These are phyloP conservation scores for Agriopis aurantiaria DNA, from an alignment of 2,888 invertebrate genomes.

Conservation along the genomic window DNA sequence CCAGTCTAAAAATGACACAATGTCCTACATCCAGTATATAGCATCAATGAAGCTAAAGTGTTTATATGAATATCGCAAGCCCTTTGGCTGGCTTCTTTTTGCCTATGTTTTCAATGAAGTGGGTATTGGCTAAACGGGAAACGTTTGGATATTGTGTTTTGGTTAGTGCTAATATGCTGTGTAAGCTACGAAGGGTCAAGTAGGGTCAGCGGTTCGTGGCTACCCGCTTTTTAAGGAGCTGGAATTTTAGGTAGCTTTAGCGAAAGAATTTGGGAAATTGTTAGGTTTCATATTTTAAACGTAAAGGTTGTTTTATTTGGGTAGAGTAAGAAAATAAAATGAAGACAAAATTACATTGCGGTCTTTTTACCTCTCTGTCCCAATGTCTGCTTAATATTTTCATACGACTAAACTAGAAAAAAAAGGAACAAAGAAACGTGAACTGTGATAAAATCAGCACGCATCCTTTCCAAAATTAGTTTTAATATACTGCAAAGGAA, in stretches of 20 bases:
- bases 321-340: background rate
- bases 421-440: too few relatives aligned
- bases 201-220: slow-evolving; percentile 18
- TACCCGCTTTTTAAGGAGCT: slow-evolving; percentile 8
- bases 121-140: slow-evolving; percentile 30
- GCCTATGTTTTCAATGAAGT: slow-evolving; percentile 43
- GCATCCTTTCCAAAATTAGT: too few relatives aligned
- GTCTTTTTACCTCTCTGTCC: too few relatives aligned
- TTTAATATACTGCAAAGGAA: too few relatives aligned
- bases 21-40: slow-evolving; percentile 28
- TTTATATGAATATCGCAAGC: slow-evolving; percentile 50
- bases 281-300: background rate
- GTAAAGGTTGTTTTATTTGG: background rate
- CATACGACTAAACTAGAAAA: too few relatives aligned
- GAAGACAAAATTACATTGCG: too few relatives aligned
- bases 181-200: slow-evolving; percentile 28
- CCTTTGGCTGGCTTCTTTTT: slow-evolving; percentile 39
- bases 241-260: background rate
- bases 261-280: background rate
- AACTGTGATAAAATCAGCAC: too few relatives aligned
- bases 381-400: too few relatives aligned
- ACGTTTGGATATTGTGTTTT: slow-evolving; percentile 30
- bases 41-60: slow-evolving; percentile 60
- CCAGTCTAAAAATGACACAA: slow-evolving; percentile 7
- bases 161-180: slow-evolving; percentile 33